These are phyloP conservation scores for Chymomyza amoena DNA, from an alignment of 2,888 invertebrate species.

Conservation along the genomic window DNA sequence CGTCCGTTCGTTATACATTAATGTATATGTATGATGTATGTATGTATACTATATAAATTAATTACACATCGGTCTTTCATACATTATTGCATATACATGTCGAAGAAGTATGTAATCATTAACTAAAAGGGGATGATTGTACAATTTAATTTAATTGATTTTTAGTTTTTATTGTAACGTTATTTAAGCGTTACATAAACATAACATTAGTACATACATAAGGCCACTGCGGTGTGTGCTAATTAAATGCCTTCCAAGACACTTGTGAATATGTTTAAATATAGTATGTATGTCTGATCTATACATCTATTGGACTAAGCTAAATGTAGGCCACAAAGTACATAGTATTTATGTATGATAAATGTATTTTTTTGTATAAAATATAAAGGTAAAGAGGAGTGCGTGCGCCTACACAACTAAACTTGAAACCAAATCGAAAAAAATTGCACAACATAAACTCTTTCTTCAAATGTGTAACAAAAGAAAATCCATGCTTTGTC, in stretches of 20 bases:
- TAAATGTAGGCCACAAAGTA: slow-evolving; percentile 22
- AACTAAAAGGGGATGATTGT: slow-evolving; percentile 45
- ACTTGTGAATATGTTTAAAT: slow-evolving; percentile 2
- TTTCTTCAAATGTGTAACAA: slow-evolving; percentile 34
- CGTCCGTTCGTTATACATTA: not conserved
- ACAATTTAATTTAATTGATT: slow-evolving; percentile 22
- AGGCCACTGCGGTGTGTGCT: slow-evolving; percentile 65
- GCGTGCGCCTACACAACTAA: slow-evolving; percentile 14
- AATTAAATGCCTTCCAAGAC: not conserved
- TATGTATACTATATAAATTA: slow-evolving; percentile 51
- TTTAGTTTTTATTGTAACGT: slow-evolving; percentile 17
- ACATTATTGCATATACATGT: not conserved
- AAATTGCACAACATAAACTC: slow-evolving; percentile 74
- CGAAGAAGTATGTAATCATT: slow-evolving; percentile 28
- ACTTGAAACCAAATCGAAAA: slow-evolving; percentile 37
- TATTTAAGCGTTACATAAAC: slow-evolving; percentile 1
- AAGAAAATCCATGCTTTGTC: slow-evolving; percentile 32
- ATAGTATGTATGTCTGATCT: not conserved
- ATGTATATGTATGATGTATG: slow-evolving; percentile 12
- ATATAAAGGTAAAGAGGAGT: not conserved
- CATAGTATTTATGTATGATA: slow-evolving; percentile 1
- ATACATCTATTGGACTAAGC: not conserved
- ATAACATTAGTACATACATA: slow-evolving; percentile 28
- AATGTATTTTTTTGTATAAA: too few species aligned
- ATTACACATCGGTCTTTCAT: slow-evolving; percentile 20